Evolutionary conservation across 2,888 invertebrate species (phyloP), one percentile per base, ranked within the genome.

Genomic region (Lithosia quadra): DNA sequence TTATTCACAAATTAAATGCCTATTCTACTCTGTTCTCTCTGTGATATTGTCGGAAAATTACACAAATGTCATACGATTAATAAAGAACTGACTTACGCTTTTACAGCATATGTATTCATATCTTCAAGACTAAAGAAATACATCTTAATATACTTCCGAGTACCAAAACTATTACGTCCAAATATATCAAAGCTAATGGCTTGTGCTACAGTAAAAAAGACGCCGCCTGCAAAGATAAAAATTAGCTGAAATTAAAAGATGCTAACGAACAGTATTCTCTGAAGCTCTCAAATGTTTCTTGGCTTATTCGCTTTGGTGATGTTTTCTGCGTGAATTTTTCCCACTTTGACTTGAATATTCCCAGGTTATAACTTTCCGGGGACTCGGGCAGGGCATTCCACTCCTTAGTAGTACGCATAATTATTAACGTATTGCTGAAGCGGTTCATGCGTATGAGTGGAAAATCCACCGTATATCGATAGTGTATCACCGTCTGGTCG

Each of bases 201-300:
- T 87, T 88, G 90, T 90, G 88, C 90, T 90, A 81, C 83, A 82
- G 89, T 90, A 95, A 95, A 95, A 95, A 94, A 91, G 90, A 88
- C 88, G 89, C 84, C 88, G 88, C 82, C 86, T 84, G 84, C 81
- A 86, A 86, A 94, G 95, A 95, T 94, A 93, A 95, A 94, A 95
- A 95, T 95, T 95, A 95, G 95, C 93, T 92, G 91, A 95, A 95
- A 95, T 95, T 95, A 95, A 95, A 94, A 94, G 90, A 90, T 89
- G 89, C 94, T 94, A 95, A 94, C 93, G 95, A 95, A 94, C 88
- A 88, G 92, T 87, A 94, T 95, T 95, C 93, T 91, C 77, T 69
- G 69, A 59, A 68, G 63, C 71, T 61, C 74, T 76, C 75, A 74
- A 78, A 79, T 69, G 73, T 67, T 75, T 74, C 75, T 77, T 74